These are phyloP conservation scores for Junonia oenone DNA, from an alignment of 2,888 invertebrate genomes.

Conservation along the genomic window DNA sequence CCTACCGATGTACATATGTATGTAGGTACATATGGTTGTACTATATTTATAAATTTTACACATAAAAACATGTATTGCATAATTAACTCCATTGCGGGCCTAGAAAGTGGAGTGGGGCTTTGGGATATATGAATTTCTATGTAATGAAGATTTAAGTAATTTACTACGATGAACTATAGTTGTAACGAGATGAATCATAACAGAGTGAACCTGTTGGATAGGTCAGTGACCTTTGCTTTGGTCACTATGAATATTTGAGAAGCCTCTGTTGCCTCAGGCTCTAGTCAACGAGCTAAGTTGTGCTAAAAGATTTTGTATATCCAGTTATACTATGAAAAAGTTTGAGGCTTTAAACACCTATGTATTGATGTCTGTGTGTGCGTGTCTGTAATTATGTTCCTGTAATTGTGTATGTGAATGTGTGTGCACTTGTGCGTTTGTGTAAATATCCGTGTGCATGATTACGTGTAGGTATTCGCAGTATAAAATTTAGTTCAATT, in stretches of 20 bases:
- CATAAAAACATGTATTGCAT: not conserved
- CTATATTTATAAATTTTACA: too few species aligned
- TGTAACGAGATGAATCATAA: not conserved
- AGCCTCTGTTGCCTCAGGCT: not conserved
- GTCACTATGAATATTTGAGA: not conserved
- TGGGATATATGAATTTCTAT: not conserved
- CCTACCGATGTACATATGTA: too few species aligned
- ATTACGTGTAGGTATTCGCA: too few species aligned
- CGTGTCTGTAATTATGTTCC: not conserved
- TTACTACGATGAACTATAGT: not conserved
- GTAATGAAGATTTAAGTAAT: not conserved
- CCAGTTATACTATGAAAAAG: not conserved
- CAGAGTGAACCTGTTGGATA: not conserved
- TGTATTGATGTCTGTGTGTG: too few species aligned
- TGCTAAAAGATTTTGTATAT: not conserved
- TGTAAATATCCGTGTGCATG: too few species aligned
- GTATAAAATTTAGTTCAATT: not conserved
- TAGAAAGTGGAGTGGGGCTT: not conserved
- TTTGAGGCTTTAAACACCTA: too few species aligned
- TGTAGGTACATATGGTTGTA: too few species aligned
- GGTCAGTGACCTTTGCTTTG: not conserved
- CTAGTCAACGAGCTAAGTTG: not conserved
- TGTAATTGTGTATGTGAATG: not conserved
- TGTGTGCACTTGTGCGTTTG: not conserved
- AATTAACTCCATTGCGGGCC: not conserved